Conservation (phyloP, 2,113 vertebrate genomes). For the Phoenicopterus ruber region DNA sequence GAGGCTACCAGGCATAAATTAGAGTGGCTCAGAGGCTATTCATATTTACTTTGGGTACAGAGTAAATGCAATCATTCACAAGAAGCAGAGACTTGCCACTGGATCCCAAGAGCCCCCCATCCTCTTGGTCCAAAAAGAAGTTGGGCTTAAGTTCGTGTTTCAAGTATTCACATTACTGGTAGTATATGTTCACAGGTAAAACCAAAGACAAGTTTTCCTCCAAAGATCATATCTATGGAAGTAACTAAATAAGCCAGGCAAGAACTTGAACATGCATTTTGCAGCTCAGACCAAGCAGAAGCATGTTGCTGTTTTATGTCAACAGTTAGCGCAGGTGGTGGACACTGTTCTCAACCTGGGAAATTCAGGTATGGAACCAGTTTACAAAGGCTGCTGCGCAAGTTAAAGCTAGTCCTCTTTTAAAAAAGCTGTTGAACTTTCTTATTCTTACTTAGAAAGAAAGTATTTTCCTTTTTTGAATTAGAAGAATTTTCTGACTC, state of each 20-base stretch:
- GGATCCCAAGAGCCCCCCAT: neutral
- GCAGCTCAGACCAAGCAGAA: slow-evolving; percentile 45
- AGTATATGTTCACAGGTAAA: neutral
- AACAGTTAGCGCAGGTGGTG: slow-evolving; percentile 27
- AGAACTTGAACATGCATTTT: neutral
- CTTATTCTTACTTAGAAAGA: neutral
- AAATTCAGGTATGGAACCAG: neutral
- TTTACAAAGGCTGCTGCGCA: neutral
- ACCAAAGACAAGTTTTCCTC: slow-evolving; percentile 4
- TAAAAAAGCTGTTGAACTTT: neutral
- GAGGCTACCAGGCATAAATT: neutral
- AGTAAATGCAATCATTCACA: neutral
- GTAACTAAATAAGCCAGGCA: slow-evolving; percentile 1
- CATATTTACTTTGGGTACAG: neutral
- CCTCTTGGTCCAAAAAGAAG: neutral
- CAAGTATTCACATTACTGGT: neutral
- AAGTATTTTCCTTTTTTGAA: neutral
- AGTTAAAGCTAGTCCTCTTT: neutral
- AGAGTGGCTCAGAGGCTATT: neutral
- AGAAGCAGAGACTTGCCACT: neutral
- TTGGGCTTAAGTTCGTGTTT: neutral
- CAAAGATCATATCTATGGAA: slow-evolving; percentile 17
- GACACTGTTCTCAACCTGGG: neutral
- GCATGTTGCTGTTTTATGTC: slow-evolving; percentile 54
- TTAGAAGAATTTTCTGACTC: neutral